Conservation (phyloP, 2,888 invertebrate species). For the Polydesmus complanatus region DNA sequence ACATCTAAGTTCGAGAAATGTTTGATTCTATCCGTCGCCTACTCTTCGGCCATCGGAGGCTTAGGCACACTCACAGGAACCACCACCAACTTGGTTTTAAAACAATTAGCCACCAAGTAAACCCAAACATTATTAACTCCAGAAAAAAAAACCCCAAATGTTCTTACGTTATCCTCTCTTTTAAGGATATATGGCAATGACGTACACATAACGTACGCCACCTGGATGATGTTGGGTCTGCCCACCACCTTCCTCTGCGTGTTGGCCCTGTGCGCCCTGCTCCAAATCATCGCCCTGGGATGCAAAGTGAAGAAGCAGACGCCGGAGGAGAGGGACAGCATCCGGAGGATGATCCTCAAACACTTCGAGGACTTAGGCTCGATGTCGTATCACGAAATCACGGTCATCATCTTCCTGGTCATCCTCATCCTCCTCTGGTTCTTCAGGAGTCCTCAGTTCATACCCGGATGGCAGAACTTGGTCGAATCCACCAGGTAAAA, state of each 20-base stretch:
- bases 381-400: slow-evolving; percentile 34
- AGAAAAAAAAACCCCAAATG: no score
- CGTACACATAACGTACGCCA: slow-evolving; percentile 58
- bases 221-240: slow-evolving; percentile 73
- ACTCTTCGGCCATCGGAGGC: slow-evolving; percentile 33
- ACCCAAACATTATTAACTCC: not conserved
- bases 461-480: slow-evolving; percentile 62
- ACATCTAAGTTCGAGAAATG: slow-evolving; percentile 7
- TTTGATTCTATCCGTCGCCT: slow-evolving; percentile 18
- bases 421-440: slow-evolving; percentile 72
- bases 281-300: slow-evolving; percentile 39
- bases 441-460: slow-evolving; percentile 73
- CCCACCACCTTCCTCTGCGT: slow-evolving; percentile 71
- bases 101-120: slow-evolving; percentile 2
- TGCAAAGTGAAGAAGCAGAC: slow-evolving; percentile 1
- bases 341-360: slow-evolving; percentile 48
- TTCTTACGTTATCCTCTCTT: not conserved
- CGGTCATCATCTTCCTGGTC: slow-evolving; percentile 25
- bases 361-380: slow-evolving; percentile 65
- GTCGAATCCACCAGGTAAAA: not conserved
- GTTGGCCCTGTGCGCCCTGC: slow-evolving; percentile 56
- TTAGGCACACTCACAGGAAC: slow-evolving; percentile 34
- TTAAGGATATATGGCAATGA: slow-evolving; percentile 43
- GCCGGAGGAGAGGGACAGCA: not conserved
- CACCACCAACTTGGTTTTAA: slow-evolving; percentile 26